Base-by-base conservation (phyloP, 1,140 invertebrate species). In the Lucilia sericata region DNA sequence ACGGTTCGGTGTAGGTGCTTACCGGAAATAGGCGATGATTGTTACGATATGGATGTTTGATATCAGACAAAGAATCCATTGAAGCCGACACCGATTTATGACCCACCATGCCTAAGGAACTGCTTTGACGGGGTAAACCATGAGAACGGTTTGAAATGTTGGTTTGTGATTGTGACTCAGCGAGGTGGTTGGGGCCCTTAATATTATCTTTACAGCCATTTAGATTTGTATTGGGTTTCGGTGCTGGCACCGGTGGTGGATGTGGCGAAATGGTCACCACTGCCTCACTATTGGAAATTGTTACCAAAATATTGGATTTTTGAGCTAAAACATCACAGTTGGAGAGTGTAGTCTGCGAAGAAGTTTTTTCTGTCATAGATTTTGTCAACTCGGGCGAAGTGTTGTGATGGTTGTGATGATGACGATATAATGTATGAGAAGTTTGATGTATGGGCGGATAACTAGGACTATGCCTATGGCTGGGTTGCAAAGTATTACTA, bases 1-100 rank as follows among this genome's bases (percentile, higher is more conserved):
- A 91, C 85, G 92, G 92, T 49, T 94, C 92, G 13, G 92, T 93
- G 87, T 94, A 94, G 34, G 93, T 94, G 88, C 92, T 93, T 21
- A 94, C 92, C 10, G 93, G 93, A 86, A 94, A 94, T 19, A 94
- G 87, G 78, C 93, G 92, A 84, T 91, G 89, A 86, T 91, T 91
- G 86, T 86, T 91, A 82, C 90, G 89, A 82, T 90, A 89, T 25
- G 88, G 88, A 49, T 87, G 82, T 49, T 80, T 80, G 19, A 80
- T 80, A 60, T 65, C 74, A 25, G 83, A 42, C 76, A 74, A 60
- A 19, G 70, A 55, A 76, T 55, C 74, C 42, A 49, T 70, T 8
- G 84, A 84, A 36, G 55, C 60, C 13, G 84, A 83, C 1, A 82
- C 82, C 12, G 84, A 82, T 47, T 65, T 70, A 21, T 82, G 49